Evolutionary conservation across 2,797 vertebrate species (phyloP), one percentile per base, ranked within the genome.

Genomic region (Siniperca scherzeri): DNA sequence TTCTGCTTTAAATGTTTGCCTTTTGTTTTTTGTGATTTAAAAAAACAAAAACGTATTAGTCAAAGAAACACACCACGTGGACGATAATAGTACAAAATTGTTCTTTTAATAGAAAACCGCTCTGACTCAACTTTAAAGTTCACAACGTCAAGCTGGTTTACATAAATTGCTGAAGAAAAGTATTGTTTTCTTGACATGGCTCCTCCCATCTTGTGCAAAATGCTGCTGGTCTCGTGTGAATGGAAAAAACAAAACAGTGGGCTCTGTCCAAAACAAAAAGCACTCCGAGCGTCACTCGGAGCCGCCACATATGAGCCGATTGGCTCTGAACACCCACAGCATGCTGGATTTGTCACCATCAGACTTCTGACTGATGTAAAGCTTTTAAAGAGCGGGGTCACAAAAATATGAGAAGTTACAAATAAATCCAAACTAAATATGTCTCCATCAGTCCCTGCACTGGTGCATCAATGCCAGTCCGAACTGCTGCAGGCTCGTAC

Each of bases 41-140:
- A 27, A 27, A 27, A 27, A 27, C 27, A 2, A 11, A 46, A 46
- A 42, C 36, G 1, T 69, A 17, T 11, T 7, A 33, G 7, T 8
- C n/a, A 53, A 62, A 75, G 12, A 81, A 80, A 71, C 0, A 19
- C 6, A 81, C 48, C 66, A 62, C 0, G 0, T 21, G 21, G 0
- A 19, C 22, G 19, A 52, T 52, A 77, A 83, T 76, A 50, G 79
- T 90, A 93, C 88, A 94, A 92, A 89, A 86, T 93, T 93, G 94
- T 95, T 95, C 87, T 94, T 96, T 97, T 97, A 98, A 96, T 97
- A 97, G 95, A 97, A 95, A 97, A 96, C 95, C 96, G 95, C 91
- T 96, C 94, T 78, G 95, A 94, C 95, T 96, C 96, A 94, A 95
- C 96, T 70, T 2, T 30, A 96, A 96, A 95, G 93, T 91, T 88